Percentiles rank a stretch among this genome's conserved stretches.
These are phyloP conservation scores for Clupea harengus DNA, from an alignment of 2,113 vertebrate species.

Conservation along the genomic window DNA sequence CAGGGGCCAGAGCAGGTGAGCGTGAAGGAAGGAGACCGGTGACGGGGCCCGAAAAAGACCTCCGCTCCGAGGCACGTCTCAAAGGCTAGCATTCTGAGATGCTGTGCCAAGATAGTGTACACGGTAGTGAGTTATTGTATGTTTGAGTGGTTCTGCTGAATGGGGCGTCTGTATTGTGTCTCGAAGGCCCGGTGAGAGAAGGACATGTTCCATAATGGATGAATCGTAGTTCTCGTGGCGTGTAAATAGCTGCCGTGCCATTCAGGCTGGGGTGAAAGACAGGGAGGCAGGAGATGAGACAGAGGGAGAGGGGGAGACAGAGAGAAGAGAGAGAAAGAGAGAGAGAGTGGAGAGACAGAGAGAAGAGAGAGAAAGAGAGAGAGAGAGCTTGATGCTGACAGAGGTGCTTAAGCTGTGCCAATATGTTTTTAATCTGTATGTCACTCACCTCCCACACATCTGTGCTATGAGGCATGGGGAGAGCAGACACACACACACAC, in stretches of 20 bases:
- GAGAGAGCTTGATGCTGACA: background rate
- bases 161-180: background rate
- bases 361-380: background rate
- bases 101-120: background rate
- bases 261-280: background rate
- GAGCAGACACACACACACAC: background rate
- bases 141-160: background rate
- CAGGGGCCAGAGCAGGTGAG: background rate
- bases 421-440: constrained; percentile 2
- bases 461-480: background rate
- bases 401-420: background rate
- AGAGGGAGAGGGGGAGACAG: background rate
- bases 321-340: background rate
- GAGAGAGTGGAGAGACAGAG: background rate
- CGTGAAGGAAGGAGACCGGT: too few species aligned
- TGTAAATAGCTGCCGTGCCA: background rate
- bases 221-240: background rate
- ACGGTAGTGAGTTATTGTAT: background rate
- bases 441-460: background rate
- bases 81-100: too few species aligned
- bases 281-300: too few species aligned
- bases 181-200: background rate
- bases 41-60: too few species aligned
- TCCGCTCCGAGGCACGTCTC: too few species aligned
- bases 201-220: background rate